Base-by-base conservation (phyloP, 2,113 vertebrate genomes). In the Aleadryas rufinucha region DNA sequence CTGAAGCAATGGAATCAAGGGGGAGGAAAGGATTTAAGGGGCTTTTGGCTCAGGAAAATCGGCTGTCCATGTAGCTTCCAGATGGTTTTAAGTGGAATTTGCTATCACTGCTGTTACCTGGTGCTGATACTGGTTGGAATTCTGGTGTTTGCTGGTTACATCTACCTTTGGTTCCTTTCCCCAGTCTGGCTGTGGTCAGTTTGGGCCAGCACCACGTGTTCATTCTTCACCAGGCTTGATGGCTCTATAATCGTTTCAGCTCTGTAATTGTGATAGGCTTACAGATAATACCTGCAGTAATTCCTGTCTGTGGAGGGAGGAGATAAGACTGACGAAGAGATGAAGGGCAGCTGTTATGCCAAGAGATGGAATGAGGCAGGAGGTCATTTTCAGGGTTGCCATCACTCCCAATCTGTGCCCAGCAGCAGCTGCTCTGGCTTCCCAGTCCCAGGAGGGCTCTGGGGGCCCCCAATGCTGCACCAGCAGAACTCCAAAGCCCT, bases 331-430 rank as follows among this genome's bases (percentile, higher is more conserved):
- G 78, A 28, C 44, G 41, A 23, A 56, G 81, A 41, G 61, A 3
- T 60, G 70, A 54, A 76, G 70, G 47, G 63, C 12, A 54, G 41
- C 35, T 83, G 9, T 76, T 54, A 27, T 5, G 1, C 35, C 2
- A 4, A 16, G 28, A 18, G 68, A 44, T 41, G 68, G 42, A 47
- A 39, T 13, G 5, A 45, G 41, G 68, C 17, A 13, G 56, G 63
- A 63, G 54, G 60, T 42, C 0, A 0, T 33, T 68, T 77, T 31
- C 56, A 2, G 28, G 33, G 54, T 8, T 28, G 45, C 35, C 20
- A n/a, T 59, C 3, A 4, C 33, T 76, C 41, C 78, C 35, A 11
- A 54, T 41, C 56, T 0, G 0, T 41, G 17, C 41, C 45, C 63
- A 26, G 56, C 56, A 42, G 28, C 41, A 14, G 11, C 74, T 52